Base-by-base conservation (phyloP, 2,113 vertebrate genomes). In the Prolemur simus region DNA sequence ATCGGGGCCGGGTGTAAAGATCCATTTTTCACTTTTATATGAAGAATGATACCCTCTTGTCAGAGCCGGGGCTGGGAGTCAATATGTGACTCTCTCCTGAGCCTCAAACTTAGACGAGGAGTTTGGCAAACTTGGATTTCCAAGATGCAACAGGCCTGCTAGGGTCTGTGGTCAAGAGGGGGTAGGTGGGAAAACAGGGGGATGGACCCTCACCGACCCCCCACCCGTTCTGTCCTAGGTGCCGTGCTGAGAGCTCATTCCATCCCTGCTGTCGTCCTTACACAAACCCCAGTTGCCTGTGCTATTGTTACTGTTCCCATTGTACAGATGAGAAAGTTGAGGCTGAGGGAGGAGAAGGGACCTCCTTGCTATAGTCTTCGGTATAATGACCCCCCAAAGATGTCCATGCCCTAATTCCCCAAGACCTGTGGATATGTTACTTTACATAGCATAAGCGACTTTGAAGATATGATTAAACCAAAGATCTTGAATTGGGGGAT, bases 21-120 rank as follows among this genome's bases (percentile, higher is more conserved):
- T 12, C 68, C 52, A 87, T 96, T 96, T 95, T 94, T 96, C 96
- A 97, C 74, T 86, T 89, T 81, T 74, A 3, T 63, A 83, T 95
- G 64, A 94, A 87, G 76, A 96, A 47, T 32, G 74, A 94, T 96
- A 32, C 34, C 64, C 63, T 91, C 89, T 81, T 85, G 87, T 96
- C 60, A 60, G 37, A 60, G 39, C n/a, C 9, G 14, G 77, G 64
- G 37, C 45, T 23, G 34, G 32, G 32, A 71, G 68, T 87, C 83
- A 11, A 23, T 76, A 11, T 27, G 5, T 23, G 20, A 14, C 27
- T 84, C 60, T 32, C 25, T 89, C 52, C 47, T 58, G 77, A 84
- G 58, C 63, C 64, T 45, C 52, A 29, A 13, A 58, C 74, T 42
- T 54, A 32, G 63, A 25, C 42, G 34, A 69, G 29, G 47, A 14